phyloP scores from a whole-genome alignment of 2,797 vertebrate species.

The Pithecia hirsuta region DNA sequence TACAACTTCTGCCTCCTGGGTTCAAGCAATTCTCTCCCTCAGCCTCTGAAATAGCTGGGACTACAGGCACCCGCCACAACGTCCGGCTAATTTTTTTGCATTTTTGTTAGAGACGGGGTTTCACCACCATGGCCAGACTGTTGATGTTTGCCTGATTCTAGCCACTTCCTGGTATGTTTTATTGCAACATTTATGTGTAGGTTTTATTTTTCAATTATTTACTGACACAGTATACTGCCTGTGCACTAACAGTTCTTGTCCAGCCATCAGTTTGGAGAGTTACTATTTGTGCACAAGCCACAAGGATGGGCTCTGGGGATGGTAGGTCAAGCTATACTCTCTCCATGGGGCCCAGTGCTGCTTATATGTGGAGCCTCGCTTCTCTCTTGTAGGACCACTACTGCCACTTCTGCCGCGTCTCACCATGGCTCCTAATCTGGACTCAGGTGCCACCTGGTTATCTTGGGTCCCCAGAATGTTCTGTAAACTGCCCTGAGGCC shows the following conservation, averaged over 20 bases:
- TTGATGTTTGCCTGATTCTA: not conserved
- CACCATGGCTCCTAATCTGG: not conserved
- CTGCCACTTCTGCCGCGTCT: not conserved
- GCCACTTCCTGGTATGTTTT: not conserved
- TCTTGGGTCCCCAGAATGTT: not conserved
- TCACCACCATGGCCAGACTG: not conserved
- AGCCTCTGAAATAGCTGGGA: no score
- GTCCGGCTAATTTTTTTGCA: no score
- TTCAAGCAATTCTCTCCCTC: no score
- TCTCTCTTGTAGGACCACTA: not conserved
- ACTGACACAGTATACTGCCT: not conserved
- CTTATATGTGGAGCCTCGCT: rapidly evolving
- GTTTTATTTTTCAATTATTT: not conserved
- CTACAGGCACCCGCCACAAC: rapidly evolving
- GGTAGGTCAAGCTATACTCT: not conserved
- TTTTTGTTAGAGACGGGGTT: no score
- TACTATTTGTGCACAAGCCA: not conserved
- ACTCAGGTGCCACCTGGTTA: not conserved
- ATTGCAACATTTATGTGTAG: not conserved
- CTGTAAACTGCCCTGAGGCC: not conserved
- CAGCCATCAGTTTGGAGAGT: not conserved
- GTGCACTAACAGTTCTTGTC: not conserved
- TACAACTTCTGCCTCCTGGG: no score
- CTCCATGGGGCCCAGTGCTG: no score
- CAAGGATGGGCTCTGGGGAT: not conserved